phyloP scores from a whole-genome alignment of 2,113 vertebrate species.

The Parotia lawesii region DNA sequence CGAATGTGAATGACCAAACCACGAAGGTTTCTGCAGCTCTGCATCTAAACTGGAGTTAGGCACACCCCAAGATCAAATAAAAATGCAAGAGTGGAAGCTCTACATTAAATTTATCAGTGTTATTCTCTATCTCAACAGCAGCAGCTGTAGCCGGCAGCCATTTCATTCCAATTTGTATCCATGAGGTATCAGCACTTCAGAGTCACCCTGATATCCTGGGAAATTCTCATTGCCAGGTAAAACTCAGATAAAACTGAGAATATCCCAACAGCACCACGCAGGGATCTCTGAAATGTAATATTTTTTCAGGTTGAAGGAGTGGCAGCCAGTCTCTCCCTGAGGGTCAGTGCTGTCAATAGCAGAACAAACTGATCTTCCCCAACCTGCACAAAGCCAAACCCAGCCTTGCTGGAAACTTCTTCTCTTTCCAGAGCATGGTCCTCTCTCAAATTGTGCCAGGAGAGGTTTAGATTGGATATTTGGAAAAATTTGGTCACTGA shows the following conservation, averaged over 20 bases:
- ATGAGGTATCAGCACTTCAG: not conserved
- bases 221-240: not conserved
- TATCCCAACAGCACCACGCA: not conserved
- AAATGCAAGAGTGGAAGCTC: not conserved
- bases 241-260: not conserved
- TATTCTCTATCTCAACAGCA: not conserved
- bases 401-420: not conserved
- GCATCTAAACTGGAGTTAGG: not conserved
- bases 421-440: not conserved
- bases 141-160: not conserved
- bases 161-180: not conserved
- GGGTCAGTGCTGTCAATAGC: rapidly evolving
- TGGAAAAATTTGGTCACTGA: not conserved
- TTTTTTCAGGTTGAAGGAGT: not conserved
- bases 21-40: not conserved
- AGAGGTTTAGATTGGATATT: not conserved
- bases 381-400: not conserved
- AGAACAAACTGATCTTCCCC: not conserved
- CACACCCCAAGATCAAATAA: not conserved
- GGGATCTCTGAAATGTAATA: not conserved
- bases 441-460: not conserved
- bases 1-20: not conserved
- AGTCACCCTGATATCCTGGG: not conserved
- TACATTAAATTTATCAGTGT: not conserved
- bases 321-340: not conserved